Evolutionary conservation across 2,113 vertebrate genomes (phyloP), one percentile per base, ranked within the genome.

Genomic region (Antigone vipio): DNA sequence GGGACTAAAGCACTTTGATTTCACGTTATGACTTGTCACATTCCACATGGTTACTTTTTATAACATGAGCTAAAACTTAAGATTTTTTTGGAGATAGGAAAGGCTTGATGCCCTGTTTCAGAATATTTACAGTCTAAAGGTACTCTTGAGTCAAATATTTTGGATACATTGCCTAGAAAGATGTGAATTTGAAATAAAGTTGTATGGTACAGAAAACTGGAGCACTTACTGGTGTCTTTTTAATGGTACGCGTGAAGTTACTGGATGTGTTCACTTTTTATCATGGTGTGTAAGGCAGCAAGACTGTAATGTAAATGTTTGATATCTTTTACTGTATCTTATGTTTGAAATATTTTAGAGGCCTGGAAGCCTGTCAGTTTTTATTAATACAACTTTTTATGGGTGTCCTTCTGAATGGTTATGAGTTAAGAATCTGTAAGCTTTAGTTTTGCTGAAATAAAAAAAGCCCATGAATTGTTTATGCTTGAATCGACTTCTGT

Each of bases 371-470:
- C 82, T 88, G 60, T 85, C 86, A 42, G 68, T 47, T 96, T 97
- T 93, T 93, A 89, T 93, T 95, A 94, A 60, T 86, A 78, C 73
- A 77, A 59, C 68, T 52, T 96, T 89, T 77, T 71, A 86, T 89
- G 88, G 30, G 58, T 96, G 67, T 96, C 80, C 93, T 45, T 93
- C 42, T 88, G 62, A 94, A 91, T 45, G 67, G 78, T 59, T 82
- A 24, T 23, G 60, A 96, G 74, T 93, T 85, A 93, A 90, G 68
- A 94, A 66, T 93, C 63, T 97, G 88, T 95, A 97, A 90, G 47
- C 56, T 96, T 97, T 93, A 83, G 71, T 97, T 97, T 96, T 97
- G 88, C 38, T 88, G 52, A 95, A 98, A 98, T 98, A 97, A 98
- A 98, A 90, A 92, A 29, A 85, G 79, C 58, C 63, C 53, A 12